phyloP scores from a whole-genome alignment of 2,888 invertebrate species.

The Zeuzera pyrina region DNA sequence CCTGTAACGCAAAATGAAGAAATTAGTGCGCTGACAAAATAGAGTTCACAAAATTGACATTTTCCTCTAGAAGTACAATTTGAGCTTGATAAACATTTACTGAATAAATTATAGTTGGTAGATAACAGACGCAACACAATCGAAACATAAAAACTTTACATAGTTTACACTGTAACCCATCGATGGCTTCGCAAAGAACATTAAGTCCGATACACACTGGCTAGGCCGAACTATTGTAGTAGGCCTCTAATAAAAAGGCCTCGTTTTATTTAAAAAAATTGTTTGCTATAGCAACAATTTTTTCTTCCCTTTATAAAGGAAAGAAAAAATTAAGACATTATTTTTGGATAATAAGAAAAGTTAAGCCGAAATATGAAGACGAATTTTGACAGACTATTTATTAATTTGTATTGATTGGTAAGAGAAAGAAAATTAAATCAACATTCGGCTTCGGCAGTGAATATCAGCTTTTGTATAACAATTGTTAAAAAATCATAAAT shows the following conservation, averaged over 20 bases:
- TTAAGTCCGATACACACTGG: conserved; percentile 15
- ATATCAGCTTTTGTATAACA: conserved; percentile 25
- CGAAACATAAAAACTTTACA: conserved; percentile 30
- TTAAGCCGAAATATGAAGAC: too few relatives aligned
- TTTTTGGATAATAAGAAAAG: too few relatives aligned
- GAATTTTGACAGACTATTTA: too few relatives aligned
- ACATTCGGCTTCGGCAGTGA: too few relatives aligned
- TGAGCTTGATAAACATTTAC: conserved; percentile 39
- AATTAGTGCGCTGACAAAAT: conserved; percentile 38
- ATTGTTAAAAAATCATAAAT: conserved; percentile 30
- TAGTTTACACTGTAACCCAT: conserved; percentile 21
- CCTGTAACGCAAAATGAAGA: conserved; percentile 60
- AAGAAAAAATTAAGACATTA: too few relatives aligned
- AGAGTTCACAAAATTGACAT: conserved; percentile 52
- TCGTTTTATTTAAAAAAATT: too few relatives aligned
- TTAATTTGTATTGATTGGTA: too few relatives aligned
- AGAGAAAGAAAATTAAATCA: too few relatives aligned
- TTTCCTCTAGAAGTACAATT: conserved; percentile 47
- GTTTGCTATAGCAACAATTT: too few relatives aligned
- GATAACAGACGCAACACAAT: conserved; percentile 46
- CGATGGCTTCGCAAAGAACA: conserved; percentile 16
- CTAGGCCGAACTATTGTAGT: conserved; percentile 7
- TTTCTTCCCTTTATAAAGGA: too few relatives aligned
- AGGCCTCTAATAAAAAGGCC: too few relatives aligned
- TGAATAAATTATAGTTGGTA: conserved; percentile 39